Conservation (phyloP, 2,888 invertebrate species). For the Allolobophora icterica region DNA sequence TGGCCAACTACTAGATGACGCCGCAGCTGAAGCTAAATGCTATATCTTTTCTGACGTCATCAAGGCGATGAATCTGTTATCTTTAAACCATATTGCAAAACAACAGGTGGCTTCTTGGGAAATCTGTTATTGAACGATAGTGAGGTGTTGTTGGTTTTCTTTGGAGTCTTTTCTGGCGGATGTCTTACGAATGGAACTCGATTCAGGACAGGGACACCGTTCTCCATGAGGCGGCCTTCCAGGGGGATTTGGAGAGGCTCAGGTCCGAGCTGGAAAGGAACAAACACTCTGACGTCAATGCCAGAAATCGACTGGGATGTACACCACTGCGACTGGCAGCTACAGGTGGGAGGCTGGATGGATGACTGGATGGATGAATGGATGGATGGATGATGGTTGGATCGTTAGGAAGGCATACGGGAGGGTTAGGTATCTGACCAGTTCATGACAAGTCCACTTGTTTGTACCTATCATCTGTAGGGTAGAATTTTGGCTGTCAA, state of each 20-base stretch:
- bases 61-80: neutral
- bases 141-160: neutral
- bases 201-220: conserved; percentile 42
- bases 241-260: conserved; percentile 46
- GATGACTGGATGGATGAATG: too few relatives aligned
- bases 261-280: conserved; percentile 35
- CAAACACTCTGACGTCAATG: conserved; percentile 42
- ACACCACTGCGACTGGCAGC: conserved; percentile 51
- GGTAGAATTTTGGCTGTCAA: too few relatives aligned
- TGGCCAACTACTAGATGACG: neutral
- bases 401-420: too few relatives aligned
- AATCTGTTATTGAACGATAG: neutral
- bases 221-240: conserved; percentile 48
- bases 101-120: neutral
- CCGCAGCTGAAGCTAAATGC: neutral
- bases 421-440: too few relatives aligned
- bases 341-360: conserved; percentile 47
- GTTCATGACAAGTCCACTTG: too few relatives aligned
- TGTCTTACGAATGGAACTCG: conserved; percentile 25
- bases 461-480: too few relatives aligned
- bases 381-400: too few relatives aligned
- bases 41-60: neutral
- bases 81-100: neutral
- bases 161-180: neutral
- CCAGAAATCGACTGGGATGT: conserved; percentile 49